Evolutionary conservation across 2,888 invertebrate genomes (phyloP), one percentile per base, ranked within the genome.

Genomic region (Torymus texanus): DNA sequence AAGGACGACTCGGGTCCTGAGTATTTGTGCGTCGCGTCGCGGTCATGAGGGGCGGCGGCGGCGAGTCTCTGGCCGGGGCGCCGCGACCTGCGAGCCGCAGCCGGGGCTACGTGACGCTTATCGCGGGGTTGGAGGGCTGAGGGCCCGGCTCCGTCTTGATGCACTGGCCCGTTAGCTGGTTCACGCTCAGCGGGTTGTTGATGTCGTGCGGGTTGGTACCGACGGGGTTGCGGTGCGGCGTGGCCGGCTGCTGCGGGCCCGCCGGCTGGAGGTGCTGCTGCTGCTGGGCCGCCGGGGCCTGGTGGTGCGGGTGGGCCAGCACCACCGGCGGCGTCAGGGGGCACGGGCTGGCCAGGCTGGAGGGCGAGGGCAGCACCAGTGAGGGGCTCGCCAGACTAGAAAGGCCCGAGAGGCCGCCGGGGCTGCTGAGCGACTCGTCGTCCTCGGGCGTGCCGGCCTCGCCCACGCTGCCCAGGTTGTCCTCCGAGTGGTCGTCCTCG

Each of bases 181-280:
- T 97, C 79, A 97, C 96, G 90, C 96, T 97, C 62, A 97, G 92
- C 78, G 97, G 97, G 92, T 97, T 97, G 92, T 97, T 97, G 84
- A 96, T 95, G 91, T 97, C 97, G 85, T 96, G 94, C 61, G 97
- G 97, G 91, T 97, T 97, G 66, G 97, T 96, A 80, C 97, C 97
- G 78, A 97, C 96, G 61, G 97, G 97, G 90, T 96, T 94, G 83
- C 97, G 92, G 83, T 92, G 92, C 85, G 91, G 86, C 79, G 86
- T 85, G 72, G 88, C 85, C 85, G 91, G 86, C 78, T 86, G 85
- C 73, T 89, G 83, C 70, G 90, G 90, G 14, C 90, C 90, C 75
- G 90, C 86, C 21, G 90, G 90, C 63, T 87, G 83, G 87, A 65
- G 78, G 59, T 71, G 29, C 29, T 29, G 29, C 73, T 89, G 83